Base-by-base conservation (phyloP, 2,797 vertebrate genomes). In the Cetoscarus ocellatus region DNA sequence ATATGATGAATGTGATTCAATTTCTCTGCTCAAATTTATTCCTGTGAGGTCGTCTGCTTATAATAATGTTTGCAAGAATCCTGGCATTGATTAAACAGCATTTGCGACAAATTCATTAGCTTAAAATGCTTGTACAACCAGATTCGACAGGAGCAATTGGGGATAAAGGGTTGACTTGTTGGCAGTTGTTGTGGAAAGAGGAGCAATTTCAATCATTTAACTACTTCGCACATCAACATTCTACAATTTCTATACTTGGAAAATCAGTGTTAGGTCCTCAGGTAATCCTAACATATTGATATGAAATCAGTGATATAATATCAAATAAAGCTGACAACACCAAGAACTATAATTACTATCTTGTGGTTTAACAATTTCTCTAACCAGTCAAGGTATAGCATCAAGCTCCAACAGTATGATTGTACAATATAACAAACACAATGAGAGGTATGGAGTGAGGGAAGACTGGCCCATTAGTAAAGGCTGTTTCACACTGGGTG, bases 41-140 rank as follows among this genome's bases (percentile, higher is more conserved):
- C 84, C 70, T 63, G 39, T 58, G 8, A 55, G 45, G 57, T 56
- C 53, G 70, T 79, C 77, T 79, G 77, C 80, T 74, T 85, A 55
- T 84, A 88, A 86, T 88, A 87, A 88, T 80, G 81, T 85, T 88
- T 88, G 81, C 80, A 62, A 27, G 66, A 85, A 80, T 77, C 73
- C 84, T 87, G 88, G 83, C 86, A 86, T 81, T 87, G 87, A 89
- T 84, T 85, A 81, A 90, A 88, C 82, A 86, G 75, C 75, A 68
- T 86, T 85, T 75, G 75, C 82, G 85, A 87, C 89, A 85, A 88
- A 85, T 86, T 89, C 51, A 91, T 88, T 88, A 83, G 70, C 57
- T 79, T 86, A 80, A 87, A 84, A 83, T 67, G 67, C 19, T 56
- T 50, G 76, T 77, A 49, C 56, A 61, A 64, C 63, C 49, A 17